These are phyloP conservation scores for Mus caroli DNA, from an alignment of 2,797 vertebrate genomes.

Conservation along the genomic window DNA sequence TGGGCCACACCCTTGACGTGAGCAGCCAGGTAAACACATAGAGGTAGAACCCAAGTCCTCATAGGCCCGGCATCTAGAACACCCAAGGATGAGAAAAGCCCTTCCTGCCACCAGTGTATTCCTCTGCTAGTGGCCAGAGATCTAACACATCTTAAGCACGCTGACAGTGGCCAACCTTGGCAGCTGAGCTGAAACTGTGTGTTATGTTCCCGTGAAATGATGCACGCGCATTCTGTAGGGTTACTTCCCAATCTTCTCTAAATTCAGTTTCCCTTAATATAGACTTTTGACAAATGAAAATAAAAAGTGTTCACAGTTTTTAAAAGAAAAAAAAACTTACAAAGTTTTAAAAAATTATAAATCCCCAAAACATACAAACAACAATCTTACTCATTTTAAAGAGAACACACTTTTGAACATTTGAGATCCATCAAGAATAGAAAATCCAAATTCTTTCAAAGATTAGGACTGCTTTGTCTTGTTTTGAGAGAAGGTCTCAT, in stretches of 20 bases:
- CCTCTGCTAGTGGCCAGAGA: background rate
- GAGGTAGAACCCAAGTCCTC: background rate
- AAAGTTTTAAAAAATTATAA: background rate
- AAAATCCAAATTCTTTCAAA: slow-evolving; percentile 40
- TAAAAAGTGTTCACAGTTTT: background rate
- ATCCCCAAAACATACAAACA: slow-evolving; percentile 9
- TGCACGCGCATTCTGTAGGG: background rate
- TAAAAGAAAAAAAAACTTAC: background rate
- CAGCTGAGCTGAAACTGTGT: background rate
- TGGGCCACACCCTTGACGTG: background rate
- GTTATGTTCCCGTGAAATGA: background rate
- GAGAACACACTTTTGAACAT: slow-evolving; percentile 11
- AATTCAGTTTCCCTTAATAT: slow-evolving; percentile 5
- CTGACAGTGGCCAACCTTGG: background rate
- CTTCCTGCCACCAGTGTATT: background rate
- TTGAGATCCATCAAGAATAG: background rate
- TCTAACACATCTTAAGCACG: background rate
- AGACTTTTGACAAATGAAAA: slow-evolving; percentile 23
- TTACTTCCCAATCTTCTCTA: slow-evolving; percentile 13
- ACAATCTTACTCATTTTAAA: slow-evolving; percentile 35
- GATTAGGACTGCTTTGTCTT: background rate
- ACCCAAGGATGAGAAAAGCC: background rate
- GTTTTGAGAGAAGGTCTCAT: background rate
- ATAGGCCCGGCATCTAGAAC: background rate
- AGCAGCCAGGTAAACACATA: background rate